These are phyloP conservation scores for Manis crassicaudata DNA, from an alignment of 2,797 vertebrate species.

Conservation along the genomic window DNA sequence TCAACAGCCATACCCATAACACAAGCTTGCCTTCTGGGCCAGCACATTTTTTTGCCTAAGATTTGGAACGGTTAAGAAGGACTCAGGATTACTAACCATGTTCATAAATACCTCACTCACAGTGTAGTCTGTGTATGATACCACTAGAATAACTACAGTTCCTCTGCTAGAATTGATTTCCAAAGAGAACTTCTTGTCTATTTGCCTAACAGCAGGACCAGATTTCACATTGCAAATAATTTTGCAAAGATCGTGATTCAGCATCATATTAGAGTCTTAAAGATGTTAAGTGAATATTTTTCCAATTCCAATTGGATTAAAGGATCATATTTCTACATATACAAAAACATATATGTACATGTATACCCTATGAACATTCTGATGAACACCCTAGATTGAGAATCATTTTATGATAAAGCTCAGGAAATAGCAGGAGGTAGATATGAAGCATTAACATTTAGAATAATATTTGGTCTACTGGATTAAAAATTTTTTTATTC, in stretches of 20 bases:
- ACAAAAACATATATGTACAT: neutral
- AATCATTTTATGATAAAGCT: no score
- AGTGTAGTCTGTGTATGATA: neutral
- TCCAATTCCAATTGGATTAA: neutral
- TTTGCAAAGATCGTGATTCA: constrained; percentile 40
- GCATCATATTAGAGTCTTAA: neutral
- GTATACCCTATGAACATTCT: no score
- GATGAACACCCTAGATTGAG: no score
- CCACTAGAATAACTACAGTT: constrained; percentile 19
- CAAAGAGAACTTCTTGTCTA: constrained; percentile 30
- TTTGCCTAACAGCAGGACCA: constrained; percentile 14
- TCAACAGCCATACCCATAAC: neutral
- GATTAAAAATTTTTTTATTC: constrained; percentile 33
- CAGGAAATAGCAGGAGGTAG: no score
- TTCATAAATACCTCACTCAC: constrained; percentile 36
- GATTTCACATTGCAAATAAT: constrained; percentile 42
- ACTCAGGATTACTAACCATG: constrained; percentile 22
- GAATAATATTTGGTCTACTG: constrained; percentile 5
- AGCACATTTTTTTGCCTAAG: neutral
- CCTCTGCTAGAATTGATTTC: neutral
- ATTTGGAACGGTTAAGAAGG: constrained; percentile 48
- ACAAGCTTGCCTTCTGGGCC: neutral
- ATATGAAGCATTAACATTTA: neutral
- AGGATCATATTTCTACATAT: neutral
- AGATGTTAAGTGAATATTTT: constrained; percentile 12